A percentile compares a stretch with the other conserved stretches of the same genome.
These are phyloP conservation scores for Cerastis rubricosa DNA, from an alignment of 2,888 invertebrate species.

Conservation along the genomic window DNA sequence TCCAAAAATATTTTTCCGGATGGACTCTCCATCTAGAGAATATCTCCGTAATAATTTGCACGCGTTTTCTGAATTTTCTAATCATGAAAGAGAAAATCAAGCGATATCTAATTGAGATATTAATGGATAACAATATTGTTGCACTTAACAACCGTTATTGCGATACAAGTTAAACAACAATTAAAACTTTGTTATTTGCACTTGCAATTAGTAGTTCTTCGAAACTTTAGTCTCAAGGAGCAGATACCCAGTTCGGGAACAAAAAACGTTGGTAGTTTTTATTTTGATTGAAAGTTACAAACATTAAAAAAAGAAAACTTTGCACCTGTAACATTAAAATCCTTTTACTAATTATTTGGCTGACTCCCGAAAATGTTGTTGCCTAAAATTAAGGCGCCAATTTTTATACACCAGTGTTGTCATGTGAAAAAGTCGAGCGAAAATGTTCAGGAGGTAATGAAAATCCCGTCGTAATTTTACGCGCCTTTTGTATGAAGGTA, in stretches of 20 bases:
- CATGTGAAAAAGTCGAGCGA: constrained; percentile 39
- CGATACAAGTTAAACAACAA: constrained; percentile 47
- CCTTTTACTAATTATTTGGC: constrained; percentile 39
- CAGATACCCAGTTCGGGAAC: constrained; percentile 21
- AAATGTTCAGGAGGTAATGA: constrained; percentile 25
- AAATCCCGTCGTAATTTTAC: constrained; percentile 35
- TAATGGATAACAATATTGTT: constrained; percentile 32
- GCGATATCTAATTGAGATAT: constrained; percentile 28
- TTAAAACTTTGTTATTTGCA: constrained; percentile 56
- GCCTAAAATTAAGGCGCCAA: constrained; percentile 29
- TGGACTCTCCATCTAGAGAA: background rate
- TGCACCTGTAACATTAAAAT: constrained; percentile 29
- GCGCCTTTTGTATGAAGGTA: constrained; percentile 21
- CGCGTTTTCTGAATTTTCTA: background rate
- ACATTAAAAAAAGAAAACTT: constrained; percentile 16
- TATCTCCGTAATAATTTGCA: background rate
- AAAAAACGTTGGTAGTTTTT: constrained; percentile 33
- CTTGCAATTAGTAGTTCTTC: constrained; percentile 54
- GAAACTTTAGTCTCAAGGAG: constrained; percentile 35
- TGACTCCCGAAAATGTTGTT: constrained; percentile 13
- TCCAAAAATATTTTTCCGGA: background rate
- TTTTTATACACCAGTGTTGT: constrained; percentile 26
- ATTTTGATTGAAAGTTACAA: constrained; percentile 21
- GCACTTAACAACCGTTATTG: constrained; percentile 44
- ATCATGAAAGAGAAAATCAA: constrained; percentile 5